phyloP scores from a whole-genome alignment of 2,797 vertebrate genomes.

The Thripadectes ignobilis region DNA sequence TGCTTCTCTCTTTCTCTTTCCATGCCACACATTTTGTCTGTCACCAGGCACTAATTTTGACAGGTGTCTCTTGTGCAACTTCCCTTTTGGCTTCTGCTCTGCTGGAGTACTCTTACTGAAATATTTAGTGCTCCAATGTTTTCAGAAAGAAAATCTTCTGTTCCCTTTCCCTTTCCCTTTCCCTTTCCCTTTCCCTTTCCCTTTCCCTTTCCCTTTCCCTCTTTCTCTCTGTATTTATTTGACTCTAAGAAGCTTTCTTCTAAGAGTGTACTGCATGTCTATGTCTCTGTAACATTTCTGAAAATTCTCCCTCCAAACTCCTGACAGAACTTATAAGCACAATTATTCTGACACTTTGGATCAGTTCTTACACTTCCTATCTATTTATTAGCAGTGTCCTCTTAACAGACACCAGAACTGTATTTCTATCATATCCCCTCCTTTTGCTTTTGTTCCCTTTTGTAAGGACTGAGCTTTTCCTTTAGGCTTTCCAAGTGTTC shows the following conservation, averaged over 20 bases:
- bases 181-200: background rate
- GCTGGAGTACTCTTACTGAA: background rate
- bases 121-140: background rate
- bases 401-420: background rate
- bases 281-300: background rate
- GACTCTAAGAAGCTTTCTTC: background rate
- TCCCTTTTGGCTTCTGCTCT: background rate
- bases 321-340: background rate
- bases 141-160: background rate
- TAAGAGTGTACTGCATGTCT: accelerated
- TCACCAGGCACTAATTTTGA: background rate
- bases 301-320: background rate
- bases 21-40: background rate
- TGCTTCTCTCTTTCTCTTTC: background rate
- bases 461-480: background rate
- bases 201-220: accelerated
- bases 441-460: background rate
- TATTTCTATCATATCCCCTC: background rate
- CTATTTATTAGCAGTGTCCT: background rate
- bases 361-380: background rate
- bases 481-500: background rate
- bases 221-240: background rate
- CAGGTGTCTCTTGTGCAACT: background rate
- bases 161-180: accelerated
- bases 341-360: background rate